phyloP scores from a whole-genome alignment of 64 coral and sea anemone genomes.

The Cladopsammia gracilis region DNA sequence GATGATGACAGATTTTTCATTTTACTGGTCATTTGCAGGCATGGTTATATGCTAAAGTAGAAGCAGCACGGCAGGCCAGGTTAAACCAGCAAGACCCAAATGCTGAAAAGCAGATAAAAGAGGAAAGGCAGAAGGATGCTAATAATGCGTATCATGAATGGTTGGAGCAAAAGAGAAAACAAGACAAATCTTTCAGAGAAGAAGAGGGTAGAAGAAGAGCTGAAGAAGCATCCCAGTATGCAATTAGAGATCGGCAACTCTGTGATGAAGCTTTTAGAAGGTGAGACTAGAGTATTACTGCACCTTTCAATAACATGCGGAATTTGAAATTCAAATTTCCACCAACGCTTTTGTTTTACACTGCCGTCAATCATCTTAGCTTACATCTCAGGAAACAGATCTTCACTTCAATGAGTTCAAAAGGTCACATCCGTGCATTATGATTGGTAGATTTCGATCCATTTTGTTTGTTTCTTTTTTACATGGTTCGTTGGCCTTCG shows the following conservation, averaged over 20 bases:
- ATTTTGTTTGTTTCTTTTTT: too few species aligned
- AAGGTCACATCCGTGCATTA: too few species aligned
- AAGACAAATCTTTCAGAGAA: conserved; percentile 68
- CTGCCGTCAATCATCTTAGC: too few species aligned
- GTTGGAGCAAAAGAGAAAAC: conserved; percentile 78
- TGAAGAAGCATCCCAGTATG: conserved; percentile 86
- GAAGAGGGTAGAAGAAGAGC: conserved; percentile 71
- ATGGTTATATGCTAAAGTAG: conserved; percentile 87
- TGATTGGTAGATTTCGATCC: too few species aligned
- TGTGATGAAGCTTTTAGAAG: conserved; percentile 98
- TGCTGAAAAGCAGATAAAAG: neutral
- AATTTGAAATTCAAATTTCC: too few species aligned
- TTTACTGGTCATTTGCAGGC: conserved; percentile 47
- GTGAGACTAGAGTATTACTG: conserved; percentile 15
- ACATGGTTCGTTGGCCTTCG: too few species aligned
- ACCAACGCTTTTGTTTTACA: too few species aligned
- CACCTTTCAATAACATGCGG: too few species aligned
- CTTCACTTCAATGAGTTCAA: too few species aligned
- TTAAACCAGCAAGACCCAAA: conserved; percentile 63
- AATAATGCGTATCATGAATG: conserved; percentile 81
- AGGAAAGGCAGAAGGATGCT: conserved; percentile 55
- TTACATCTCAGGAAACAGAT: too few species aligned
- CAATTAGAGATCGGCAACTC: conserved; percentile 86
- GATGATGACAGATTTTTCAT: neutral
- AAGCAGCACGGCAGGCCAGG: conserved; percentile 65